Evolutionary conservation across 2,888 invertebrate genomes (phyloP).

Genomic region (Eugnorisma glareosa): DNA sequence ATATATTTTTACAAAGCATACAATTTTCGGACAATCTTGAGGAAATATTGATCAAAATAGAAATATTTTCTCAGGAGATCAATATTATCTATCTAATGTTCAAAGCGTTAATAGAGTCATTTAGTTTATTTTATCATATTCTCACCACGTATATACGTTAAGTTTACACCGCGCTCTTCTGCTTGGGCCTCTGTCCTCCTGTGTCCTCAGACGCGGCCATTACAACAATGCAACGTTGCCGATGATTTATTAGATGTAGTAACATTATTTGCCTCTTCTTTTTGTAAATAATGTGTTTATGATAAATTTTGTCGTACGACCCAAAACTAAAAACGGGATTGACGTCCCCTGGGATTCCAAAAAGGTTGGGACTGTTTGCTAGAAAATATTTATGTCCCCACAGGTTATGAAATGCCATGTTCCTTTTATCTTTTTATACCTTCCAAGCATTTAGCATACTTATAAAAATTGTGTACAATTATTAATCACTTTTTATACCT

Average conservation of each 20-base stretch:
- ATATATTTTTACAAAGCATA: background rate
- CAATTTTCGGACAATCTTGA: background rate
- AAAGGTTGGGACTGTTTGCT: slow-evolving; percentile 25
- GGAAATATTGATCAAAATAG: background rate
- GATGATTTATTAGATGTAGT: too few relatives aligned
- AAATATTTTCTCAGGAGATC: background rate
- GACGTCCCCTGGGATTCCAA: background rate
- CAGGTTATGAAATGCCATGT: background rate
- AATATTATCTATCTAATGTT: too few relatives aligned
- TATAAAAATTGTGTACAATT: background rate
- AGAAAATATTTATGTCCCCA: slow-evolving; percentile 9
- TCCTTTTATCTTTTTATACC: slow-evolving; percentile 1
- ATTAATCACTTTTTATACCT: background rate
- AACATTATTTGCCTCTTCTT: background rate
- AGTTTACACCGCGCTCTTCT: too few relatives aligned
- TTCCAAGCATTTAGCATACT: background rate
- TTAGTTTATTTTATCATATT: background rate
- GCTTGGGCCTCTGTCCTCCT: too few relatives aligned
- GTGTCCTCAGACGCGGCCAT: too few relatives aligned
- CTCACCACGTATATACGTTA: too few relatives aligned
- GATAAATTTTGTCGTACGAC: background rate
- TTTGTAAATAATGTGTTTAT: background rate
- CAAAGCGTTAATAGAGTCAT: background rate
- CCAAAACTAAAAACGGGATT: slow-evolving; percentile 9
- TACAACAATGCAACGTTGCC: too few relatives aligned